Base-by-base conservation (phyloP, 2,797 vertebrate genomes). In the Cyprinella venusta region DNA sequence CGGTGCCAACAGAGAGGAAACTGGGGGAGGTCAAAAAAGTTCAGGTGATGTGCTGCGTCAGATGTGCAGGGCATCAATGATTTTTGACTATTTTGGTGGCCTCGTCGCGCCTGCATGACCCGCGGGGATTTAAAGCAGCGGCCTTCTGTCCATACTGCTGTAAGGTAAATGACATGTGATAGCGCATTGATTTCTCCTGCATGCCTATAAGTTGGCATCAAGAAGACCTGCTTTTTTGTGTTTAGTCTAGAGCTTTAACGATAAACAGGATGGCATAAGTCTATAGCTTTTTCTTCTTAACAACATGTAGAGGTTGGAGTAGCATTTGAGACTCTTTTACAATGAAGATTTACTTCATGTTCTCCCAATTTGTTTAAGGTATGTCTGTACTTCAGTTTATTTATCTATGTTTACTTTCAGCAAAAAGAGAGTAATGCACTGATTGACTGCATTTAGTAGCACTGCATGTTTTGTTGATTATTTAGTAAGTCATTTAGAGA, bases 91-190 rank as follows among this genome's bases (percentile, higher is more conserved):
- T 90, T 91, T 91, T 88, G 87, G 89, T 80, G 85, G 90, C 64
- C 33, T 63, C 50, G 64, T 88, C 88, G 79, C 84, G 89, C 84
- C 88, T 88, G 86, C 79, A 91, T 94, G 91, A 92, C 93, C 89
- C 77, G 87, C 81, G 88, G 90, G 87, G 91, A 91, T 90, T 87
- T 86, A 84, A 90, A 88, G 87, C 90, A 92, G 69, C 88, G 89
- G 90, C 91, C 91, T 90, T 91, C 93, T 80, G 81, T 90, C 88
- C 89, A 91, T 61, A 87, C 91, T 50, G 90, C 91, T 91, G 90
- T 89, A 90, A 94, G 93, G 92, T 94, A 93, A 92, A 87, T 79
- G 71, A 80, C 89, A 80, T 81, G 21, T 2, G 26, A 75, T 79
- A 40, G 9, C 6, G 16, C 65, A 86, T 90, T 77, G 86, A 90